Percentiles rank a stretch among this genome's conserved stretches.
Conservation (phyloP, 1,140 invertebrate species). For the Potamilus streckersoni region DNA sequence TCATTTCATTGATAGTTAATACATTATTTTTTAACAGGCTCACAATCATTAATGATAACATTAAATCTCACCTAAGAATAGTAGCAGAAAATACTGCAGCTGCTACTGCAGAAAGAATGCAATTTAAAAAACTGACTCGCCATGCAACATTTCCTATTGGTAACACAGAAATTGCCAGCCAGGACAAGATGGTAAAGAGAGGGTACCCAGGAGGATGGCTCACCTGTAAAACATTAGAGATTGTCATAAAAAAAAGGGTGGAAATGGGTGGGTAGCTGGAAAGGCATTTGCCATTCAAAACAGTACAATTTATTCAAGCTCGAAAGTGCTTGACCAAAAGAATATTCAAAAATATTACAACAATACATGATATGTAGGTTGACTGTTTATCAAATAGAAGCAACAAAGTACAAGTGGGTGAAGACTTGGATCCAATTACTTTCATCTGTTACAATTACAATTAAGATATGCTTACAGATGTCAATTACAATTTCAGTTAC, state of each 20-base stretch:
- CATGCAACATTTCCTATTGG: constrained; percentile 53
- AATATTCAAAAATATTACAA: neutral
- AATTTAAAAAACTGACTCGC: constrained; percentile 57
- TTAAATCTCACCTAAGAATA: constrained; percentile 44
- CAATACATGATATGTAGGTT: neutral
- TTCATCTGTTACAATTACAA: too few relatives aligned
- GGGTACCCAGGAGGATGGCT: constrained; percentile 66
- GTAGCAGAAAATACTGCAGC: constrained; percentile 39
- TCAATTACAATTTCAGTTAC: too few relatives aligned
- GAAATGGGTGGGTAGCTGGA: constrained; percentile 1
- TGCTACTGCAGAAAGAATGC: constrained; percentile 42
- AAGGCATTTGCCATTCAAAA: neutral
- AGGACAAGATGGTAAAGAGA: constrained; percentile 58
- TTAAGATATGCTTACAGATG: too few relatives aligned
- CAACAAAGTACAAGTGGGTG: too few relatives aligned
- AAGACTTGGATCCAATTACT: too few relatives aligned
- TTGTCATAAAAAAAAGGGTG: neutral
- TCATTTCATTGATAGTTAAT: too few relatives aligned
- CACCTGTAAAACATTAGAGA: constrained; percentile 43
- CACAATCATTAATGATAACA: neutral
- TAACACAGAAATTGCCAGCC: constrained; percentile 42
- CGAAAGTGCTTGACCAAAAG: neutral
- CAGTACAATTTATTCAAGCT: neutral
- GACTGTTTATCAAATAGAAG: neutral
- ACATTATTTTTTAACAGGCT: too few relatives aligned